A percentile compares a stretch with the other conserved stretches of the same genome.
phyloP scores from a whole-genome alignment of 1,140 invertebrate species.

The Dolichoris vasculosae region DNA sequence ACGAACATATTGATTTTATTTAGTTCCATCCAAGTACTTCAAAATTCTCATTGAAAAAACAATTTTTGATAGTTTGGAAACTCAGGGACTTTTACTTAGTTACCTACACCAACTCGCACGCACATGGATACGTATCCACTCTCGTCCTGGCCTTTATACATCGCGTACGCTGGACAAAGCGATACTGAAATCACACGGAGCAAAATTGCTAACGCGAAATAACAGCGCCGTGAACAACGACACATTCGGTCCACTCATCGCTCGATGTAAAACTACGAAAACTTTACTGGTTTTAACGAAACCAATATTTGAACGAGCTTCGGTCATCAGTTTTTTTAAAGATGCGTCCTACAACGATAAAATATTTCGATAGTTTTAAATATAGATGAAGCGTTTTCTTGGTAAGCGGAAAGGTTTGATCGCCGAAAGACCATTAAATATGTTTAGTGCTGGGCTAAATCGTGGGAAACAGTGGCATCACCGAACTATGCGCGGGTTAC shows the following conservation, averaged over 20 bases:
- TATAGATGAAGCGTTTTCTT: neutral
- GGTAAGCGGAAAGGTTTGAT: neutral
- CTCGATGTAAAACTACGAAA: neutral
- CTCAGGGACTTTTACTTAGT: neutral
- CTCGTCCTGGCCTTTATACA: neutral
- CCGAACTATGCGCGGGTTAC: neutral
- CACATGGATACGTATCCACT: neutral
- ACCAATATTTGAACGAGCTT: neutral
- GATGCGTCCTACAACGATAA: neutral
- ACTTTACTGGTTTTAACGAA: neutral
- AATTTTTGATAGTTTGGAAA: neutral
- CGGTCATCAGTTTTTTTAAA: neutral
- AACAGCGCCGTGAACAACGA: neutral
- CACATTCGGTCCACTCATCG: neutral
- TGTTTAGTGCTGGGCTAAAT: neutral
- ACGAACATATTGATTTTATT: neutral
- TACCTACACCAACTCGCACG: neutral
- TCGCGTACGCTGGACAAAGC: neutral
- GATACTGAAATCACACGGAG: neutral
- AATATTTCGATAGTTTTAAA: neutral
- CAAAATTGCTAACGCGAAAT: conserved; percentile 4
- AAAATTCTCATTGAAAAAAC: neutral
- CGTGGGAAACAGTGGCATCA: neutral
- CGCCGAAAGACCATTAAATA: too few species aligned
- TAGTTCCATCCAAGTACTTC: neutral